These are phyloP conservation scores for Drosophila mauritiana DNA, from an alignment of 1,140 invertebrate species.

Conservation along the genomic window DNA sequence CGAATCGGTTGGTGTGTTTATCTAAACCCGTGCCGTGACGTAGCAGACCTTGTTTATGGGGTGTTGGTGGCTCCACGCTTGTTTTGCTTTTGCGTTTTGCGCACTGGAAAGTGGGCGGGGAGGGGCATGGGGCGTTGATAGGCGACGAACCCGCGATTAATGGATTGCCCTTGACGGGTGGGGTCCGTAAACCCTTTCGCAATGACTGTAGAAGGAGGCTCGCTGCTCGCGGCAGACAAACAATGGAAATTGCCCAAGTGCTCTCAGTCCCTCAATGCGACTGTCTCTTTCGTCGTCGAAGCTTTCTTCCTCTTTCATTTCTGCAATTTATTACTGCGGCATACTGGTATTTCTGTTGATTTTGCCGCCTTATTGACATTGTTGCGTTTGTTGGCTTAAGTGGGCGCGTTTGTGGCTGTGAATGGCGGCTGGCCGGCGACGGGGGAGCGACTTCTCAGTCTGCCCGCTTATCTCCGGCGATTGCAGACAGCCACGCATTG, in stretches of 20 bases:
- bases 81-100: slow-evolving; percentile 40
- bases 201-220: slow-evolving; percentile 39
- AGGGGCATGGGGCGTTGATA: slow-evolving; percentile 10
- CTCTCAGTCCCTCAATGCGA: slow-evolving; percentile 15
- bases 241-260: slow-evolving; percentile 73
- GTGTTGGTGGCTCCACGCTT: slow-evolving; percentile 34
- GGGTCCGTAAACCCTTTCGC: slow-evolving; percentile 49
- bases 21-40: slow-evolving; percentile 39
- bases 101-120: background rate
- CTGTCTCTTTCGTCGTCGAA: background rate
- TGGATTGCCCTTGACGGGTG: slow-evolving; percentile 47
- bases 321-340: slow-evolving; percentile 33
- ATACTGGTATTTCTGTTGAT: slow-evolving; percentile 15
- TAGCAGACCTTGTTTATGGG: slow-evolving; percentile 46
- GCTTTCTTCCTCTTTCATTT: slow-evolving; percentile 13
- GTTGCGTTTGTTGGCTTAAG: slow-evolving; percentile 51
- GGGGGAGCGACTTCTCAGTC: slow-evolving; percentile 2
- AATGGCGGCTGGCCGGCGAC: slow-evolving; percentile 3
- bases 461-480: slow-evolving; percentile 46
- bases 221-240: slow-evolving; percentile 42
- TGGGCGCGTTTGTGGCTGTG: slow-evolving; percentile 59
- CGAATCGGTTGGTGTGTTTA: slow-evolving; percentile 46
- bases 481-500: slow-evolving; percentile 65
- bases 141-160: slow-evolving; percentile 35
- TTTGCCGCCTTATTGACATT: slow-evolving; percentile 48